These are phyloP conservation scores for Machaerirhynchus nigripectus DNA, from an alignment of 2,113 vertebrate species.

Conservation along the genomic window DNA sequence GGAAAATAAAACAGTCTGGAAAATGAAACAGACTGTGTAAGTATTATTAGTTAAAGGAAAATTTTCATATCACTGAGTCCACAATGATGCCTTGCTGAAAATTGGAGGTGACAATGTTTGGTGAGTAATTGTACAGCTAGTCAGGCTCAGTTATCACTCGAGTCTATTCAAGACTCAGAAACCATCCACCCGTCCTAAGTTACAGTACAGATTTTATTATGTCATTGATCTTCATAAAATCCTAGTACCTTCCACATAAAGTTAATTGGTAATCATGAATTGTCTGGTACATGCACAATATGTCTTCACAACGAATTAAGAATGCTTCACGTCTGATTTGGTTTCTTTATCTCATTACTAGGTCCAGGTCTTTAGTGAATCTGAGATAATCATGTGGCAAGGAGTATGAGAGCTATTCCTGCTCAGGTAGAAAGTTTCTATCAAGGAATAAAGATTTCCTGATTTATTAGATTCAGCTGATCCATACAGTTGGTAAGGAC, in stretches of 20 bases:
- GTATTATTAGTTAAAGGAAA: background rate
- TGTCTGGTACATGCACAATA: background rate
- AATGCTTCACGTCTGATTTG: background rate
- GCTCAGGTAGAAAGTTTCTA: background rate
- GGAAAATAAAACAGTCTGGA: background rate
- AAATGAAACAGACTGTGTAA: background rate
- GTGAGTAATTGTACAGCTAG: background rate
- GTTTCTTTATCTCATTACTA: background rate
- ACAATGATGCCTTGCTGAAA: background rate
- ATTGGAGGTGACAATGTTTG: background rate
- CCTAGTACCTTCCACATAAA: slow-evolving; percentile 16
- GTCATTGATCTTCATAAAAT: slow-evolving; percentile 38
- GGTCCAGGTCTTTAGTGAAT: background rate
- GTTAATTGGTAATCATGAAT: slow-evolving; percentile 4
- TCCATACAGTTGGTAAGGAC: background rate
- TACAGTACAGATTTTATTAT: background rate
- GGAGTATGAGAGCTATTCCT: background rate
- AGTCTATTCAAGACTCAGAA: background rate
- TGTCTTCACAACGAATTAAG: background rate
- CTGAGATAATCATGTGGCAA: background rate
- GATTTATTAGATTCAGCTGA: background rate
- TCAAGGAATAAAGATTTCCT: background rate
- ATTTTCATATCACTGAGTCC: background rate
- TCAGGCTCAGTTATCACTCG: background rate
- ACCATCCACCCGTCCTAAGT: background rate